These are phyloP conservation scores for Muscicapa striata DNA, from an alignment of 2,797 vertebrate species.

Conservation along the genomic window DNA sequence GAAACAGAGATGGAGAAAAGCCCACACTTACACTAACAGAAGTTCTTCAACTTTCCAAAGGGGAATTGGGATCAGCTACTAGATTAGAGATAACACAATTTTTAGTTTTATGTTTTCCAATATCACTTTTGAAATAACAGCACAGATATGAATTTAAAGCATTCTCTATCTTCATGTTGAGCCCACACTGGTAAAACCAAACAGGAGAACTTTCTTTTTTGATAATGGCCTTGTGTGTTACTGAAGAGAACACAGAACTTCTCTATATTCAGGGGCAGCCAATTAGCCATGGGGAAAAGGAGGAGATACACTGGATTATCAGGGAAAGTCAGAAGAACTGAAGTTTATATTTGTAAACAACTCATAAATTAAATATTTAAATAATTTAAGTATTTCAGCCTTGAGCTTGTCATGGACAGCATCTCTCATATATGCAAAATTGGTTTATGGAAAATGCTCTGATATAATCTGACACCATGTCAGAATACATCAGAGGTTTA, in stretches of 20 bases:
- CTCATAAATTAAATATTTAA: neutral
- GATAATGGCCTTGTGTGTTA: neutral
- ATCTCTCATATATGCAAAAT: neutral
- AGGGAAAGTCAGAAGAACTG: neutral
- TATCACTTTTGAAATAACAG: neutral
- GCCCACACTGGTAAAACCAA: neutral
- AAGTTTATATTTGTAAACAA: neutral
- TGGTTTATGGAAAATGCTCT: neutral
- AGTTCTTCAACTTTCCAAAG: neutral
- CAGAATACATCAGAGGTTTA: constrained; percentile 19
- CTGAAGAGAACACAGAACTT: neutral
- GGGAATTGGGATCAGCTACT: neutral
- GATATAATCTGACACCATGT: constrained; percentile 45
- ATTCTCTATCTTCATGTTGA: neutral
- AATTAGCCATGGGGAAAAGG: neutral
- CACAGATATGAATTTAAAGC: neutral
- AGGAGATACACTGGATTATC: neutral
- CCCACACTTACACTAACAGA: neutral
- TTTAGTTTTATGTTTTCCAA: neutral
- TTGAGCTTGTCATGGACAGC: neutral
- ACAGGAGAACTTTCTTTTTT: neutral
- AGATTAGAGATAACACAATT: neutral
- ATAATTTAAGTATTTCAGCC: constrained; percentile 13
- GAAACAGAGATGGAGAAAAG: neutral
- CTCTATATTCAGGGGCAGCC: neutral